Percentiles rank a stretch among this genome's conserved stretches.
phyloP scores from a whole-genome alignment of 2,113 vertebrate species.

The Antechinus stuartii region DNA sequence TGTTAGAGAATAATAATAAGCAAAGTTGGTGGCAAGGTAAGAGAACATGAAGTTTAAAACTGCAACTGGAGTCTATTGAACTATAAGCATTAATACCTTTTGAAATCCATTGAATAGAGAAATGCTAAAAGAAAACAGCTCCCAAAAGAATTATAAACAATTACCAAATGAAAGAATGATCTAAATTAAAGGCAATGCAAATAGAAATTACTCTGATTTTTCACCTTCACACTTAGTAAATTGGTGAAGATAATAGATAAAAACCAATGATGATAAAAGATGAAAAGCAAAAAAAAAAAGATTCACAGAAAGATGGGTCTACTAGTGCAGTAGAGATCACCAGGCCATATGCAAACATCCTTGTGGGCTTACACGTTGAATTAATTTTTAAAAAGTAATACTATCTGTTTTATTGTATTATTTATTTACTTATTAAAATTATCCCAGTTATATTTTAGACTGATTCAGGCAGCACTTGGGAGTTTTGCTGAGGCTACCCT shows the following conservation, averaged over 20 bases:
- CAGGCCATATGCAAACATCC: neutral
- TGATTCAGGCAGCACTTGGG: neutral
- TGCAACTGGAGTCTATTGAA: neutral
- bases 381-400: neutral
- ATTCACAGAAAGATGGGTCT: neutral
- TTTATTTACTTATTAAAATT: neutral
- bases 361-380: neutral
- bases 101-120: constrained; percentile 18
- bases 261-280: neutral
- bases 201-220: neutral
- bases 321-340: neutral
- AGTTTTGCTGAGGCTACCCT: neutral
- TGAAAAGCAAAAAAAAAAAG: neutral
- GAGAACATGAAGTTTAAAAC: constrained; percentile 30
- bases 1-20: constrained; percentile 59
- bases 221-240: neutral
- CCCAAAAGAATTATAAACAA: neutral
- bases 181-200: neutral
- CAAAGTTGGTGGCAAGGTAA: constrained; percentile 15
- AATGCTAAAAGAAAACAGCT: neutral
- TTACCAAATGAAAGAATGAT: neutral
- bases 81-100: neutral
- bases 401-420: neutral
- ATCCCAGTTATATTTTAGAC: neutral
- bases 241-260: neutral